These are phyloP conservation scores for Nyctibius bracteatus DNA, from an alignment of 2,113 vertebrate genomes.

Conservation along the genomic window DNA sequence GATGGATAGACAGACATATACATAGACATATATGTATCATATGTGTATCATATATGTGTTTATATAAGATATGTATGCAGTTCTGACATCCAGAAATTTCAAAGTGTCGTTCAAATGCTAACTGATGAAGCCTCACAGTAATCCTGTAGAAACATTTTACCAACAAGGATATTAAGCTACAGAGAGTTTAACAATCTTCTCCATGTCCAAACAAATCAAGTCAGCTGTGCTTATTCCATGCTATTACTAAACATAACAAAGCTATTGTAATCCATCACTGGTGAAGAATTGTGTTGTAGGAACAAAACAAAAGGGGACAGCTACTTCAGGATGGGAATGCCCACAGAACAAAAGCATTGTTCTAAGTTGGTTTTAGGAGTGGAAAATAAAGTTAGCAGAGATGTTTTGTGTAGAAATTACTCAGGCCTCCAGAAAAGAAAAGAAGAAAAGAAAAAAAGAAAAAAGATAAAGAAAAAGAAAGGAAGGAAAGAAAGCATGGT, in stretches of 20 bases:
- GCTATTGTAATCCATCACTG: not conserved
- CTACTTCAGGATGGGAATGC: not conserved
- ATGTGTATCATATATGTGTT: not conserved
- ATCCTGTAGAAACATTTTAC: not conserved
- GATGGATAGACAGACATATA: not conserved
- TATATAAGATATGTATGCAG: not conserved
- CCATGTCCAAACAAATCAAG: not conserved
- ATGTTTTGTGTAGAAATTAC: not conserved
- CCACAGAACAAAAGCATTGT: not conserved
- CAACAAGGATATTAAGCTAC: not conserved
- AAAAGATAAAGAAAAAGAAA: fast-evolving
- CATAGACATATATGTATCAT: fast-evolving
- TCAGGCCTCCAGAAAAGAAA: fast-evolving
- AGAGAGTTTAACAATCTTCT: not conserved
- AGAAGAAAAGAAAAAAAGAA: fast-evolving
- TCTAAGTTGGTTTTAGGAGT: not conserved
- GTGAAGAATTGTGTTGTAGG: not conserved
- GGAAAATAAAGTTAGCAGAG: not conserved
- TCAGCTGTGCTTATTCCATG: not conserved
- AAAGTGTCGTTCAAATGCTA: not conserved
- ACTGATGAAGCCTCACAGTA: not conserved
- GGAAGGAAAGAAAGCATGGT: not conserved
- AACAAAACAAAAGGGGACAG: not conserved
- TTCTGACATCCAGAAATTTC: not conserved
- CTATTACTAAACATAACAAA: not conserved